Base-by-base conservation (phyloP, 2,888 invertebrate genomes). In the Apoderus coryli region DNA sequence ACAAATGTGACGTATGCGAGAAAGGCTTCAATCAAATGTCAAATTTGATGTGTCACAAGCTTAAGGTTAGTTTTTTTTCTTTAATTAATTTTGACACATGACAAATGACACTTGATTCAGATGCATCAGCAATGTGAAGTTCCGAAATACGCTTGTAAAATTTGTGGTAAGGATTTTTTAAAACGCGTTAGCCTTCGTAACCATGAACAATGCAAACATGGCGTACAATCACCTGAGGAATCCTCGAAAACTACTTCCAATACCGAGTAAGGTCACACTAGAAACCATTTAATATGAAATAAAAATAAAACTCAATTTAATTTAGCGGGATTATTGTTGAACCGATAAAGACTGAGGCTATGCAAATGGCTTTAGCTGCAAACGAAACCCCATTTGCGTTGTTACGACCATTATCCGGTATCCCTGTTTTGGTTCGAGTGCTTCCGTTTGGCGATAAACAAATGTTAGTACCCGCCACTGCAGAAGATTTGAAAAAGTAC, bases 21-120 rank as follows among this genome's bases (percentile, higher is more conserved):
- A 76, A 76, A 47, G 80, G 80, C 2, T 81, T 79, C 59, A 81
- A 80, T 52, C 80, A 81, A 48, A 78, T 77, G 64, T 79, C 79
- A 6, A 80, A 81, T 55, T 64, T 80, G 32, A 77, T 78, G 46
- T 79, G 79, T 47, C 80, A 81, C 48, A 77, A 77, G 52, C 65
- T 74, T 41, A 77, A 76, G 64, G 73, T 70, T 47, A 33, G 37
- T 22, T 34, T 27, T 15, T 11, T 33, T 27, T 27, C 11, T 9
- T 7, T 23, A 11, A 14, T 27, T n/a, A 26, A 16, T 24, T 12
- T n/a, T n/a, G n/a, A n/a, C n/a, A n/a, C n/a, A n/a, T n/a, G n/a
- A n/a, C n/a, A 19, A 19, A 19, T 19, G 19, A 19, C 19, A 19
- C 37, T 22, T 33, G n/a, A 9, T 26, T 11, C 23, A 57, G 58